phyloP scores from a whole-genome alignment of 2,888 invertebrate genomes.

The Stratiomys singularior region DNA sequence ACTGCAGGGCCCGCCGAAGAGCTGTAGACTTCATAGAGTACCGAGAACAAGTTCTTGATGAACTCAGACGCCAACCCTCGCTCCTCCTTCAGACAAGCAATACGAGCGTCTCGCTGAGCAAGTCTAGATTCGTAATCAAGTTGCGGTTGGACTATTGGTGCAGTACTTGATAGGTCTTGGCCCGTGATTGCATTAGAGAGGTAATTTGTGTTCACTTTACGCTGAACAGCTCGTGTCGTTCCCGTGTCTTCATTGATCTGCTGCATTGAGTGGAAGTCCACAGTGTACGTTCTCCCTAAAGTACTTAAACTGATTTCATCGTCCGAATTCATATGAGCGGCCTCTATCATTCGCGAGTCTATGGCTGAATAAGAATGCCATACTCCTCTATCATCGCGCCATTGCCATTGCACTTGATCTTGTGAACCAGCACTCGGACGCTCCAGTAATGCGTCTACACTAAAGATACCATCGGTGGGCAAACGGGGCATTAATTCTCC shows the following conservation, averaged over 20 bases:
- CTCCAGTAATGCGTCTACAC: constrained; percentile 89
- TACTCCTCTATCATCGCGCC: constrained; percentile 94
- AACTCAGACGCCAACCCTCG: constrained; percentile 76
- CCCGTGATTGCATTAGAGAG: constrained; percentile 59
- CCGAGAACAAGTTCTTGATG: constrained; percentile 87
- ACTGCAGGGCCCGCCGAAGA: constrained; percentile 98
- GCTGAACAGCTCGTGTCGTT: constrained; percentile 90
- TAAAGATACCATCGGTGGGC: constrained; percentile 94
- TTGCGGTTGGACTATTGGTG: not conserved
- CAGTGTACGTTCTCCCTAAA: constrained; percentile 92
- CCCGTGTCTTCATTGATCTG: constrained; percentile 99
- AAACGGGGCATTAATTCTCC: constrained; percentile 97
- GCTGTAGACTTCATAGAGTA: constrained; percentile 97
- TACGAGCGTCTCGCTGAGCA: constrained; percentile 70
- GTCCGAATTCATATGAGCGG: constrained; percentile 92
- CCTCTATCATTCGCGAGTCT: constrained; percentile 94
- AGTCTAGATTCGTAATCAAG: constrained; percentile 18
- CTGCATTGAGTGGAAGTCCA: constrained; percentile 97
- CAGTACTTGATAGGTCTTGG: constrained; percentile 59
- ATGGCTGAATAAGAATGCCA: constrained; percentile 94
- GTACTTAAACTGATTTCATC: constrained; percentile 95
- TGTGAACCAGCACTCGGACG: constrained; percentile 75
- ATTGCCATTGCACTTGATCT: constrained; percentile 93
- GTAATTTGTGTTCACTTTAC: constrained; percentile 75
- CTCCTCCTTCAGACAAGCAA: constrained; percentile 76